phyloP scores from a whole-genome alignment of 2,113 vertebrate species.

The Petromus typicus region DNA sequence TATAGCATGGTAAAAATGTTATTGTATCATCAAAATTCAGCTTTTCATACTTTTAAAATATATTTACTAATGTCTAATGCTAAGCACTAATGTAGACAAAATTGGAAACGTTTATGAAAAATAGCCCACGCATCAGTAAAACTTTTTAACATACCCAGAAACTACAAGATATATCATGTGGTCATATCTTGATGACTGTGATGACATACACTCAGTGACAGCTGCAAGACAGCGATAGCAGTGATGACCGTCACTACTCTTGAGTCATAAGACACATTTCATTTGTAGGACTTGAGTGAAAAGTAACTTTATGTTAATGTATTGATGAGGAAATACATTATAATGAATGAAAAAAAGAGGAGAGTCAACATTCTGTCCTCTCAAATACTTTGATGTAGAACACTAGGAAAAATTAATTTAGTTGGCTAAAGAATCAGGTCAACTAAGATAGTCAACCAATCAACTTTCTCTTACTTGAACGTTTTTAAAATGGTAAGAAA shows the following conservation, averaged over 20 bases:
- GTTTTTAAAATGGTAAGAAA: not conserved
- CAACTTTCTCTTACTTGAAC: not conserved
- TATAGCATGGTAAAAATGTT: not conserved
- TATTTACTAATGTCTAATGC: not conserved
- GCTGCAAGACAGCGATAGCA: not conserved
- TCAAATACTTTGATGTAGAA: not conserved
- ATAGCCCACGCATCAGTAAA: not conserved
- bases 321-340: not conserved
- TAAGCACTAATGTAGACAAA: not conserved
- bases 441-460: not conserved
- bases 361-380: not conserved
- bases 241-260: not conserved
- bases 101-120: not conserved
- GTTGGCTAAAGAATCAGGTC: not conserved
- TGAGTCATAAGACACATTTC: not conserved
- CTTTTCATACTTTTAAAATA: not conserved
- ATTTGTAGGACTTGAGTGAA: slow-evolving; percentile 1
- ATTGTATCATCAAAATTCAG: not conserved
- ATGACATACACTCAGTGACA: not conserved
- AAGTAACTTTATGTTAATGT: slow-evolving; percentile 36
- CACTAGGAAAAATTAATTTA: not conserved
- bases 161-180: not conserved
- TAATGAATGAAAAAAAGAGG: slow-evolving; percentile 22
- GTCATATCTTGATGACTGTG: not conserved
- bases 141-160: not conserved